These are phyloP conservation scores for Eciton burchellii DNA, from an alignment of 1,140 invertebrate species.

Conservation along the genomic window DNA sequence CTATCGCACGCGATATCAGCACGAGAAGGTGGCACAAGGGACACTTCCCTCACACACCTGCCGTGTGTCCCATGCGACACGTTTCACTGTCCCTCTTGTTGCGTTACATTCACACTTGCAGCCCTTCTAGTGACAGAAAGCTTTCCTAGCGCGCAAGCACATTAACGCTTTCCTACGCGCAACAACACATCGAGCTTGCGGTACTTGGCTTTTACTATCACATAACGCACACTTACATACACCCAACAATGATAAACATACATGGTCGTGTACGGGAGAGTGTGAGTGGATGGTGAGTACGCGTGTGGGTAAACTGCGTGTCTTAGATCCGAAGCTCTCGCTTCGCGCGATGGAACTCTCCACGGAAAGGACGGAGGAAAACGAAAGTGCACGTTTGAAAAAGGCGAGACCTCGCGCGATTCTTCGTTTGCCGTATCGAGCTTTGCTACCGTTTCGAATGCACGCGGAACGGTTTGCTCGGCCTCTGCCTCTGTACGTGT, in stretches of 20 bases:
- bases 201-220: constrained; percentile 66
- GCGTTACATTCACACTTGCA: constrained; percentile 64
- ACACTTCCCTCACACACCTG: constrained; percentile 41
- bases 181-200: constrained; percentile 71
- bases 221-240: constrained; percentile 71
- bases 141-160: constrained; percentile 73
- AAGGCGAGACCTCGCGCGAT: background rate
- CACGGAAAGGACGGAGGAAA: background rate
- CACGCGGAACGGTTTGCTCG: background rate
- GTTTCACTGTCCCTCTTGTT: constrained; percentile 51
- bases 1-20: background rate
- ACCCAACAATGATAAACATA: constrained; percentile 67
- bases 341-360: background rate
- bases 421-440: background rate
- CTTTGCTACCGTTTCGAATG: background rate
- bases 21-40: background rate
- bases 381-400: background rate
- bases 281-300: constrained; percentile 45
- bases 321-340: constrained; percentile 48
- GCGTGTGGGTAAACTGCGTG: constrained; percentile 32
- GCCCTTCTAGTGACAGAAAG: constrained; percentile 71
- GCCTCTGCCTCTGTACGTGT: constrained; percentile 42
- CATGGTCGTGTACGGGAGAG: constrained; percentile 63
- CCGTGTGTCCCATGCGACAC: constrained; percentile 43
- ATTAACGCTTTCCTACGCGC: constrained; percentile 72